Conservation (phyloP, 1,140 invertebrate species). For the Euura lappo region DNA sequence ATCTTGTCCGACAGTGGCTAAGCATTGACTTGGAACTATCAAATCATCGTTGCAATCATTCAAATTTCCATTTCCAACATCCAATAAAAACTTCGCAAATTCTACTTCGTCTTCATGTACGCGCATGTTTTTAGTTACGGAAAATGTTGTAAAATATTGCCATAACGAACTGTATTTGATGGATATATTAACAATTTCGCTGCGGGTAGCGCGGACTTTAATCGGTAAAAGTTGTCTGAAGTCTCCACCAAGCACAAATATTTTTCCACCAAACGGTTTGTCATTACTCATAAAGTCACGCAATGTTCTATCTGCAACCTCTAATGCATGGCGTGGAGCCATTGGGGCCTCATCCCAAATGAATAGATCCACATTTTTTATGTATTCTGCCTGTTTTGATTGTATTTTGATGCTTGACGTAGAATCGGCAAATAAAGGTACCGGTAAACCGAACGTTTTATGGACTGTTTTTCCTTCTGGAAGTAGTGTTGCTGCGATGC, state of each 20-base stretch:
- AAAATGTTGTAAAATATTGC: conserved; percentile 19
- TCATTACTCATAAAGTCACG: conserved; percentile 24
- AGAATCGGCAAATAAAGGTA: conserved; percentile 21
- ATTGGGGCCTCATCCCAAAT: conserved; percentile 44
- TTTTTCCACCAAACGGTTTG: conserved; percentile 34
- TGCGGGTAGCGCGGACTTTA: conserved; percentile 23
- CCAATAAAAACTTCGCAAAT: conserved; percentile 23
- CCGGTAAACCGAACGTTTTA: conserved; percentile 25
- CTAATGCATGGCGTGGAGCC: conserved; percentile 28
- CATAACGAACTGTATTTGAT: conserved; percentile 26
- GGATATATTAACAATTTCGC: conserved; percentile 30
- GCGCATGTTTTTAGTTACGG: conserved; percentile 20
- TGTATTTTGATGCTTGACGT: conserved; percentile 40
- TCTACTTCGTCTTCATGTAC: conserved; percentile 16
- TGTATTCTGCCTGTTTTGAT: conserved; percentile 17
- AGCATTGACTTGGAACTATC: conserved; percentile 13
- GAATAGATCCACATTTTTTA: conserved; percentile 26
- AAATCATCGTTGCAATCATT: conserved; percentile 18
- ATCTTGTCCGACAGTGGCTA: background rate
- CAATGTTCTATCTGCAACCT: conserved; percentile 31
- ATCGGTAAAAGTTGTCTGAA: conserved; percentile 36
- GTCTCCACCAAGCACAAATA: conserved; percentile 34
- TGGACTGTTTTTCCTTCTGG: conserved; percentile 32
- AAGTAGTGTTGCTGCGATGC: conserved; percentile 27
- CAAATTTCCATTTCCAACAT: background rate